phyloP scores from a whole-genome alignment of 2,888 invertebrate genomes.

The Xestobium rufovillosum region DNA sequence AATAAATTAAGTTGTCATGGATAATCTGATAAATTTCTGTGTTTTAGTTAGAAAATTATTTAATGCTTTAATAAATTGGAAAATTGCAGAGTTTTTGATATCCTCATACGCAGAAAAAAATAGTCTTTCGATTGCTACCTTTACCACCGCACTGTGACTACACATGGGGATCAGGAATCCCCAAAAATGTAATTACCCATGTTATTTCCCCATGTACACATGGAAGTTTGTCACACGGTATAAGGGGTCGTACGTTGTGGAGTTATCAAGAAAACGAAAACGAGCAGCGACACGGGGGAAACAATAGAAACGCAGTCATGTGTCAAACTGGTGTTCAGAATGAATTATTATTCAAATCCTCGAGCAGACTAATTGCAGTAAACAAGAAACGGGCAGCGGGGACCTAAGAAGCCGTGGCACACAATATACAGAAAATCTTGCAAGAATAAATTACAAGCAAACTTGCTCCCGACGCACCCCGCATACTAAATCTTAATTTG shows the following conservation, averaged over 20 bases:
- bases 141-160: no score
- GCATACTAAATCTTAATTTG: constrained; percentile 41
- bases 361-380: constrained; percentile 38
- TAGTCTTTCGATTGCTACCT: no score
- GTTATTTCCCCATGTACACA: no score
- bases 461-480: constrained; percentile 34
- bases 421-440: constrained; percentile 33
- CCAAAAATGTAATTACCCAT: no score
- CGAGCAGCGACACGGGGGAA: constrained; percentile 19
- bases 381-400: constrained; percentile 38
- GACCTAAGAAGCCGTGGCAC: constrained; percentile 19
- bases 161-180: no score
- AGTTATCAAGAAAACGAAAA: constrained; percentile 14
- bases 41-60: no score
- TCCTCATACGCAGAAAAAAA: no score
- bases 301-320: constrained; percentile 32
- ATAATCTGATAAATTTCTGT: no score
- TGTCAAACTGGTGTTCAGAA: constrained; percentile 36
- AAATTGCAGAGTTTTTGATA: no score
- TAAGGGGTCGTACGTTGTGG: neutral
- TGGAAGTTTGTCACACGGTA: no score
- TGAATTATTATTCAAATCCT: constrained; percentile 40
- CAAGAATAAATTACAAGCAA: constrained; percentile 38
- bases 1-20: no score
- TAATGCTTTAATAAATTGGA: no score